phyloP scores from a whole-genome alignment of 2,888 invertebrate species.

The Molanna angustata region DNA sequence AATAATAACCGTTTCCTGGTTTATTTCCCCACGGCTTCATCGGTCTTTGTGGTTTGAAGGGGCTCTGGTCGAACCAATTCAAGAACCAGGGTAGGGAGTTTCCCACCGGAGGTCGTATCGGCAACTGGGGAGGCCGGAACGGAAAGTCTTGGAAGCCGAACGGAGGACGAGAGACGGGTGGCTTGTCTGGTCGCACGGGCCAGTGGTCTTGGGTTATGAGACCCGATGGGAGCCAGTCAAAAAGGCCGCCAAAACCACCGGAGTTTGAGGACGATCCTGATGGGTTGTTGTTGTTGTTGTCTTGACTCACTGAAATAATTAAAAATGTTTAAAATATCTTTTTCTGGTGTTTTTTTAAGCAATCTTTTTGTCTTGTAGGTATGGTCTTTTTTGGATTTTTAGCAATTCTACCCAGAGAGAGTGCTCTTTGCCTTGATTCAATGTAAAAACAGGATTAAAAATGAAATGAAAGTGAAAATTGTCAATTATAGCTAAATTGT shows the following conservation, averaged over 20 bases:
- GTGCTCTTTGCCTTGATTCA: too few relatives aligned
- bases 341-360: too few relatives aligned
- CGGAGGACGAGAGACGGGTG: constrained; percentile 5
- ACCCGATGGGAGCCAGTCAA: constrained; percentile 21
- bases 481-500: too few relatives aligned
- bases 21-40: constrained; percentile 9
- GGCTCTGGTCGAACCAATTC: constrained; percentile 22
- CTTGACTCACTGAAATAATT: constrained; percentile 17
- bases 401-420: too few relatives aligned
- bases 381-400: too few relatives aligned
- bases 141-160: background rate
- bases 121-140: constrained; percentile 3
- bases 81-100: constrained; percentile 17
- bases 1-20: constrained; percentile 15
- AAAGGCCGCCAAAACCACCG: constrained; percentile 10
- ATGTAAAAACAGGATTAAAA: too few relatives aligned
- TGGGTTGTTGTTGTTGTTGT: constrained; percentile 9
- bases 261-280: background rate
- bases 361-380: too few relatives aligned
- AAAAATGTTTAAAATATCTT: background rate
- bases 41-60: constrained; percentile 2
- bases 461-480: too few relatives aligned
- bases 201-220: constrained; percentile 17
- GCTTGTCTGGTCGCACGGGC: constrained; percentile 19
- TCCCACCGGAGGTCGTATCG: constrained; percentile 2